These are phyloP conservation scores for Oligia latruncula DNA, from an alignment of 2,888 invertebrate species.

Conservation along the genomic window DNA sequence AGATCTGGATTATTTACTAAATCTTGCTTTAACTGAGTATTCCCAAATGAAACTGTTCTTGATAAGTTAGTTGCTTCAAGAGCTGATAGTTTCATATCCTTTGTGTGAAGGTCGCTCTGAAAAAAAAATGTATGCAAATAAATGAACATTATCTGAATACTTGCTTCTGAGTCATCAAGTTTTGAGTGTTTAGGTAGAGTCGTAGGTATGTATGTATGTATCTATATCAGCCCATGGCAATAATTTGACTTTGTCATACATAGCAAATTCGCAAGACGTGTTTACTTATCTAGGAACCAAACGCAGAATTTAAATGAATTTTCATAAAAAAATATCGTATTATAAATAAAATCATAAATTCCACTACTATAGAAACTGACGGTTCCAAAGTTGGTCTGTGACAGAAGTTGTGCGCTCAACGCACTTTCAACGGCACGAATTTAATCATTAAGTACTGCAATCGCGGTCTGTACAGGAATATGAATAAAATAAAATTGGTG, in stretches of 20 bases:
- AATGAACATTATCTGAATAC: neutral
- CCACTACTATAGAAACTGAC: neutral
- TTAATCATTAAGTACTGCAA: neutral
- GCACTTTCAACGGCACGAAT: neutral
- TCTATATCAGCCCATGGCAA: neutral
- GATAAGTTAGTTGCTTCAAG: constrained; percentile 92
- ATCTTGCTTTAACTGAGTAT: constrained; percentile 46
- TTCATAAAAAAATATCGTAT: neutral
- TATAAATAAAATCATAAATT: neutral
- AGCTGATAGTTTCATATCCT: constrained; percentile 85
- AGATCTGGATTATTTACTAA: constrained; percentile 42
- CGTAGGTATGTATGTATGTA: neutral
- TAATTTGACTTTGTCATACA: neutral
- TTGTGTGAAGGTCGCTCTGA: constrained; percentile 86
- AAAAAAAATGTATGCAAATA: constrained; percentile 68
- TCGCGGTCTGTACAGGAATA: neutral
- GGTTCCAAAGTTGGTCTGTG: neutral
- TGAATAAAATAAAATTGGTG: neutral
- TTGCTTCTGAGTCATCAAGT: neutral
- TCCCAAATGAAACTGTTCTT: constrained; percentile 78
- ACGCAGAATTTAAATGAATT: neutral
- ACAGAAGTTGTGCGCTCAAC: neutral
- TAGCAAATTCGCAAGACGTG: neutral
- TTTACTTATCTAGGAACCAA: neutral
- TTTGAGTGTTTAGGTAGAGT: neutral